These are phyloP conservation scores for Atta colombica DNA, from an alignment of 1,140 invertebrate genomes.

Conservation along the genomic window DNA sequence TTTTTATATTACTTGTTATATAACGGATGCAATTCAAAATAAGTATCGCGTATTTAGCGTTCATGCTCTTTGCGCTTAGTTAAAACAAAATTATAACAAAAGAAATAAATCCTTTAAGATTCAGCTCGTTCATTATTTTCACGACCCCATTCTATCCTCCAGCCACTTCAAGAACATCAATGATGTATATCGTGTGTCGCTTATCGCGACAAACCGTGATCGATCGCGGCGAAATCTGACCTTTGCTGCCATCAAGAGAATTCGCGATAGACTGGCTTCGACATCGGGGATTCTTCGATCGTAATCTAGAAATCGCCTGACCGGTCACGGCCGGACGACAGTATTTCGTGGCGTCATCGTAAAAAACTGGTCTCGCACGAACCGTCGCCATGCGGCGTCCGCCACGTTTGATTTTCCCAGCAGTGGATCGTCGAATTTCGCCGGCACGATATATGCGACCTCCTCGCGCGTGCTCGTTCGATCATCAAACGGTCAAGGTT, in stretches of 20 bases:
- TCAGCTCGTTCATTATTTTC: slow-evolving; percentile 24
- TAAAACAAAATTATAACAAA: background rate
- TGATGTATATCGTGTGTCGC: slow-evolving; percentile 20
- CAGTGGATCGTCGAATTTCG: slow-evolving; percentile 58
- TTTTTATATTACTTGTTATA: background rate
- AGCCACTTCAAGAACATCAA: slow-evolving; percentile 2
- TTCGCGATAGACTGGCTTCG: slow-evolving; percentile 11
- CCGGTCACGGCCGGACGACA: background rate
- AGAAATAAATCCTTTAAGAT: slow-evolving; percentile 6
- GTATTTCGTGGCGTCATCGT: slow-evolving; percentile 36
- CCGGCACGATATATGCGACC: slow-evolving; percentile 1
- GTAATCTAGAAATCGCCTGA: background rate
- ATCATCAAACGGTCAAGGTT: slow-evolving; percentile 67
- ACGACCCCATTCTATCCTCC: slow-evolving; percentile 29
- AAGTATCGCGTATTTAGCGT: background rate
- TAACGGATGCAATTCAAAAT: background rate
- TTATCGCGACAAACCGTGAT: slow-evolving; percentile 24
- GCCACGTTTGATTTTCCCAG: slow-evolving; percentile 37
- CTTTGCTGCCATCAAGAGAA: slow-evolving; percentile 12
- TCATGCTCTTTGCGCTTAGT: background rate
- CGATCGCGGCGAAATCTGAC: slow-evolving; percentile 45
- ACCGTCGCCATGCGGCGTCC: background rate
- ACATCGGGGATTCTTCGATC: slow-evolving; percentile 17
- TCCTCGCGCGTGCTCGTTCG: slow-evolving; percentile 60
- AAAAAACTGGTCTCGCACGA: slow-evolving; percentile 28